A percentile compares a stretch with the other conserved stretches of the same genome.
These are phyloP conservation scores for Miltochrista miniata DNA, from an alignment of 2,888 invertebrate genomes.

Conservation along the genomic window DNA sequence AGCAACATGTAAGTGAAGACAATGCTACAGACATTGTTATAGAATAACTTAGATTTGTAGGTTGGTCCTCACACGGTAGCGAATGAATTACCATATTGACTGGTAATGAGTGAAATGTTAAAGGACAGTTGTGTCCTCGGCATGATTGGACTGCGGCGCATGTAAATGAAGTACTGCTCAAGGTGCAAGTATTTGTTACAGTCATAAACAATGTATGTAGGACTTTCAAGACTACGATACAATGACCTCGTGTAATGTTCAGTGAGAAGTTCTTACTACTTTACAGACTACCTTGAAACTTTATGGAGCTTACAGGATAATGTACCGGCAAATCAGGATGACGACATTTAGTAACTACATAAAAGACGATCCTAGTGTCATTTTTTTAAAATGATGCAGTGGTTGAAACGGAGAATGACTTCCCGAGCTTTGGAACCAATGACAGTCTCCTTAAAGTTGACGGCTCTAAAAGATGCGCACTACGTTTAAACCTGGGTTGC, in stretches of 20 bases:
- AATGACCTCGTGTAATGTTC: constrained; percentile 43
- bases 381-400: no score
- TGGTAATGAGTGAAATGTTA: constrained; percentile 67
- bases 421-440: no score
- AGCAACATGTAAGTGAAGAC: background rate
- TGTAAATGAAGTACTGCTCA: constrained; percentile 62
- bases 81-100: constrained; percentile 65
- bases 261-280: background rate
- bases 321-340: no score
- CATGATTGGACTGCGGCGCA: constrained; percentile 58
- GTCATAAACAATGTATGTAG: constrained; percentile 46
- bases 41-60: constrained; percentile 6
- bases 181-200: constrained; percentile 46
- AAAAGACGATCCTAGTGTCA: no score
- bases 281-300: no score
- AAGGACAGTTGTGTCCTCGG: constrained; percentile 54
- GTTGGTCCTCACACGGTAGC: constrained; percentile 42
- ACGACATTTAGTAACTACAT: no score
- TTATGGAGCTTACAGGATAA: no score
- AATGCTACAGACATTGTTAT: constrained; percentile 12
- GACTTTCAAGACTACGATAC: constrained; percentile 41
- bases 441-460: no score
- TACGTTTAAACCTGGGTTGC: no score
- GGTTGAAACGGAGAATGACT: no score
- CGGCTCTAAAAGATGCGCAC: no score